These are phyloP conservation scores for Rotaria magnacalcarata DNA, from an alignment of 2,888 invertebrate species.

Conservation along the genomic window DNA sequence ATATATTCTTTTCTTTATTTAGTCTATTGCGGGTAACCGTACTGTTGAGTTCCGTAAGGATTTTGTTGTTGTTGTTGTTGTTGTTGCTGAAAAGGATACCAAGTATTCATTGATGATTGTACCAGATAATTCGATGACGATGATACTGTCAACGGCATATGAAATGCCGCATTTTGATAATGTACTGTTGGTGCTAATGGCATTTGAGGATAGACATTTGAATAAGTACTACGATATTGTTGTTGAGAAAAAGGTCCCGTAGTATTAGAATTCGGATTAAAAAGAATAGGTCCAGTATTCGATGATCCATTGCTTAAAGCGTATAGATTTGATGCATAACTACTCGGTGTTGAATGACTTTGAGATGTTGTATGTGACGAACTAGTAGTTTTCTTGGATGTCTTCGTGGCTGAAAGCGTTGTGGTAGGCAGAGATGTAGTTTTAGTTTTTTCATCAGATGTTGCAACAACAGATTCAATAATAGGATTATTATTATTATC, in stretches of 20 bases:
- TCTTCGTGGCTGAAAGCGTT: no score
- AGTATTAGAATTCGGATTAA: background rate
- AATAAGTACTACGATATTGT: background rate
- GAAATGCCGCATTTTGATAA: background rate
- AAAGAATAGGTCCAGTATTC: background rate
- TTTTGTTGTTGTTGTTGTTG: background rate
- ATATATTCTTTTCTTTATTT: background rate
- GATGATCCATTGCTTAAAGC: background rate
- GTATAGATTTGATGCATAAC: background rate
- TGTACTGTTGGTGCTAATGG: background rate
- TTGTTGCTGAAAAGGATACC: background rate
- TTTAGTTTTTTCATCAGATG: no score
- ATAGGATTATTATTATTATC: background rate
- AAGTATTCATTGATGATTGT: background rate
- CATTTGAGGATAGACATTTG: background rate
- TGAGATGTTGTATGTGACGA: background rate
- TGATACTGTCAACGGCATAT: background rate
- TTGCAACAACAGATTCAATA: background rate
- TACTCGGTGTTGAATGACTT: background rate
- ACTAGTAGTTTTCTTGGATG: background rate
- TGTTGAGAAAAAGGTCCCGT: conserved; percentile 3
- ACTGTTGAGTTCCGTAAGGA: background rate
- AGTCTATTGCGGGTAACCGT: background rate
- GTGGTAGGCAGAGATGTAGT: no score
- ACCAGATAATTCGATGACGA: background rate